Evolutionary conservation across 2,797 vertebrate genomes (phyloP).

Genomic region (Darevskia mixta): DNA sequence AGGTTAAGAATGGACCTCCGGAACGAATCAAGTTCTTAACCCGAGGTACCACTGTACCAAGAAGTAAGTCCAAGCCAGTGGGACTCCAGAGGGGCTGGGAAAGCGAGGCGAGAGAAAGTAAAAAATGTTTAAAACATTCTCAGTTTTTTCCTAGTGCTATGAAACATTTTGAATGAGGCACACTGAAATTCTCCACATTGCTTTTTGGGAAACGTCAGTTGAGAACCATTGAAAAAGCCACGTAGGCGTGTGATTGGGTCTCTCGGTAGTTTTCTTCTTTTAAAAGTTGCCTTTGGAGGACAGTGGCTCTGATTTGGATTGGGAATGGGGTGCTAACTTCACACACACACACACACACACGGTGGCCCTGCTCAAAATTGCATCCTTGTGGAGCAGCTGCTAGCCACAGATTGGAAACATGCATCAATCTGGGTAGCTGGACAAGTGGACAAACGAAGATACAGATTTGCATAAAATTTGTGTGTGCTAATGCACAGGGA

Average conservation of each 20-base stretch:
- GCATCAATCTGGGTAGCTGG: too few species aligned
- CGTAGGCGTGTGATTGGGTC: background rate
- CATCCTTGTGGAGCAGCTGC: too few species aligned
- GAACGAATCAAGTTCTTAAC: too few species aligned
- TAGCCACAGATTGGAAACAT: too few species aligned
- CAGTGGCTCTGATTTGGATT: background rate
- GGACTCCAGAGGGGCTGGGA: background rate
- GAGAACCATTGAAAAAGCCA: background rate
- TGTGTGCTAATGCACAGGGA: too few species aligned
- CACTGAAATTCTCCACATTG: background rate
- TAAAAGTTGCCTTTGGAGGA: background rate
- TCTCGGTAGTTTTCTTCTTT: background rate
- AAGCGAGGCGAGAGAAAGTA: background rate
- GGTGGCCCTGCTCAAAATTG: background rate
- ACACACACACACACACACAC: too few species aligned
- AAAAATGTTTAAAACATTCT: background rate
- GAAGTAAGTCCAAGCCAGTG: background rate
- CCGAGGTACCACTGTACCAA: background rate
- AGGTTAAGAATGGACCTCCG: too few species aligned
- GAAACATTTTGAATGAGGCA: background rate
- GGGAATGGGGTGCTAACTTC: background rate
- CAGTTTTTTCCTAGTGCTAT: background rate
- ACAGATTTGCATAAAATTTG: too few species aligned
- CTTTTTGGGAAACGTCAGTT: background rate
- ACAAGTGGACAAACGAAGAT: too few species aligned